Evolutionary conservation across 2,797 vertebrate species (phyloP).

Genomic region (Artibeus jamaicensis): DNA sequence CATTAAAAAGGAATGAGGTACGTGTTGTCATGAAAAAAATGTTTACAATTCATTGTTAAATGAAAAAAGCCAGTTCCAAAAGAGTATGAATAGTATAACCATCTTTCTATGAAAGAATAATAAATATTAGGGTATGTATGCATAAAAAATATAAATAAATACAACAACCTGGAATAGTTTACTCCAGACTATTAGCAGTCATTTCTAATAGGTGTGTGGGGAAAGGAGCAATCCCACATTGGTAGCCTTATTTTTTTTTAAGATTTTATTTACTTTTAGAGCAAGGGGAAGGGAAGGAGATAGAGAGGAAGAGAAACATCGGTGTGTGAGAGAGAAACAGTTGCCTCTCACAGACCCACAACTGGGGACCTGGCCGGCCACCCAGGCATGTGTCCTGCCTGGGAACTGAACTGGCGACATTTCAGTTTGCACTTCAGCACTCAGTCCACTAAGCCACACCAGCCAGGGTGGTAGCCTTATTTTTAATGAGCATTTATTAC

Average conservation of each 20-base stretch:
- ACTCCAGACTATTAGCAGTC: not conserved
- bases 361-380: too few species aligned
- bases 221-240: not conserved
- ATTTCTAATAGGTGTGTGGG: not conserved
- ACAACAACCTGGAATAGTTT: not conserved
- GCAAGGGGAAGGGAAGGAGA: too few species aligned
- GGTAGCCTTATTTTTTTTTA: not conserved
- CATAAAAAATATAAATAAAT: not conserved
- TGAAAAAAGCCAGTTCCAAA: not conserved
- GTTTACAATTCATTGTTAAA: not conserved
- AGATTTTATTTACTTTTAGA: too few species aligned
- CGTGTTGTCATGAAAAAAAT: slow-evolving; percentile 5
- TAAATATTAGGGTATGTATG: not conserved
- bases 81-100: not conserved
- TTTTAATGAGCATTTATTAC: slow-evolving; percentile 28
- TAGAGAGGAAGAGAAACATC: too few species aligned
- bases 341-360: too few species aligned
- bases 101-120: slow-evolving; percentile 33
- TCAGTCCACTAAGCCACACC: too few species aligned
- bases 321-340: too few species aligned
- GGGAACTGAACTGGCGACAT: too few species aligned
- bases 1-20: not conserved
- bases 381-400: too few species aligned
- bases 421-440: too few species aligned
- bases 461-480: not conserved